Evolutionary conservation across 2,888 invertebrate species (phyloP).

Genomic region (Melikaiella ostensackeni): DNA sequence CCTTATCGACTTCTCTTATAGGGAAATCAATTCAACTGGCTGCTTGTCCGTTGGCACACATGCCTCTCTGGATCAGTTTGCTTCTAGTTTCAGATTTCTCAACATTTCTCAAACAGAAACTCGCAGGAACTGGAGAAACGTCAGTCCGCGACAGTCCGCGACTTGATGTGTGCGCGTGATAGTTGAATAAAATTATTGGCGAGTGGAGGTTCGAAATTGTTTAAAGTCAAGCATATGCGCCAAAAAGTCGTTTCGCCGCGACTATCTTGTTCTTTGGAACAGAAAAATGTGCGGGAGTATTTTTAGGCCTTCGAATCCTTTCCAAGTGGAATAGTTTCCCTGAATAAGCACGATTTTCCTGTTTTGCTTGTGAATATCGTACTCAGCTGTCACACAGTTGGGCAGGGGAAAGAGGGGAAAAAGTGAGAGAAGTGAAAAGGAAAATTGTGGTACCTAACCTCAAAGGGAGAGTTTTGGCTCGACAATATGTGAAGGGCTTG

Average conservation of each 20-base stretch:
- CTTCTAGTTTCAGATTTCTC: background rate
- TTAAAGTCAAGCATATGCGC: slow-evolving; percentile 17
- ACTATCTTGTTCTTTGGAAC: background rate
- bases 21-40: background rate
- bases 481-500: slow-evolving; percentile 21
- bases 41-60: background rate
- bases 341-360: slow-evolving; percentile 7
- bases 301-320: background rate
- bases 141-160: background rate
- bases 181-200: background rate
- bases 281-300: slow-evolving; percentile 1
- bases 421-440: slow-evolving; percentile 12
- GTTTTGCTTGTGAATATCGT: background rate
- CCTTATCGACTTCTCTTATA: background rate
- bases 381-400: background rate
- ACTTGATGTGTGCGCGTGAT: background rate
- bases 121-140: background rate
- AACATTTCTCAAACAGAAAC: no score
- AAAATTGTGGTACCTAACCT: slow-evolving; percentile 24
- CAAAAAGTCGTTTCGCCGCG: background rate
- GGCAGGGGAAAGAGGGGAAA: background rate
- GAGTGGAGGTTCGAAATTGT: background rate
- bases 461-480: background rate
- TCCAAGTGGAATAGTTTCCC: background rate
- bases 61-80: background rate